Conservation (phyloP, 2,113 vertebrate genomes). For the Cryptomyrus ogoouensis region DNA sequence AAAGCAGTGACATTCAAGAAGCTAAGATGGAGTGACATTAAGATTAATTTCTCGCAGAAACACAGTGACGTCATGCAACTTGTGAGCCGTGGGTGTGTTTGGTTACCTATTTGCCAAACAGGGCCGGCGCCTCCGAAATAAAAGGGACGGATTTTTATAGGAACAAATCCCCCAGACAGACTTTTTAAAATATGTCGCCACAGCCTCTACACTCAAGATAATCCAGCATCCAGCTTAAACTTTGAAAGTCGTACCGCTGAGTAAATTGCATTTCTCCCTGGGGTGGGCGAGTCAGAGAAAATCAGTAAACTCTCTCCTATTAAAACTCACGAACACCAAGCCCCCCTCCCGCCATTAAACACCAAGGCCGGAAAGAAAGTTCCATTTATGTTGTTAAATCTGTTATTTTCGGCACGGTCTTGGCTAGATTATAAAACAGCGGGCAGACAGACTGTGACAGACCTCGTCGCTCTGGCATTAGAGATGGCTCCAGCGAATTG, state of each 20-base stretch:
- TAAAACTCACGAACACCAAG: conserved; percentile 35
- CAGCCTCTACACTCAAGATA: neutral
- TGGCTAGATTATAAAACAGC: neutral
- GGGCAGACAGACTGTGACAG: neutral
- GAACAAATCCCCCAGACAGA: neutral
- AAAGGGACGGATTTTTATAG: neutral
- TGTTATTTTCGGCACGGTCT: neutral
- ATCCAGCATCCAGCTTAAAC: neutral
- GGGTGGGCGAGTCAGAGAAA: conserved; percentile 22
- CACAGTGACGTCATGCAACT: conserved; percentile 54
- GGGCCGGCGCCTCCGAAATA: neutral
- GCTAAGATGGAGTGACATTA: conserved; percentile 57
- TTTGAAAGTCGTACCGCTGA: conserved; percentile 50
- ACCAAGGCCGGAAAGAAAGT: conserved; percentile 13
- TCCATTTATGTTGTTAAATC: neutral
- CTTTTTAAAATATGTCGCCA: neutral
- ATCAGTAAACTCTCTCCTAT: conserved; percentile 38
- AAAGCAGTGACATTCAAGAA: conserved; percentile 60
- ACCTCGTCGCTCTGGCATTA: conserved; percentile 31
- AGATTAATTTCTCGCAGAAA: conserved; percentile 57
- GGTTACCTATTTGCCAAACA: conserved; percentile 5
- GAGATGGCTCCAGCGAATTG: conserved; percentile 40
- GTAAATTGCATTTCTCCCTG: conserved; percentile 46
- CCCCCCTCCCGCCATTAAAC: neutral
- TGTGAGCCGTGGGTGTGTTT: conserved; percentile 22